phyloP scores from a whole-genome alignment of 2,113 vertebrate genomes.

The Lonchura striata region DNA sequence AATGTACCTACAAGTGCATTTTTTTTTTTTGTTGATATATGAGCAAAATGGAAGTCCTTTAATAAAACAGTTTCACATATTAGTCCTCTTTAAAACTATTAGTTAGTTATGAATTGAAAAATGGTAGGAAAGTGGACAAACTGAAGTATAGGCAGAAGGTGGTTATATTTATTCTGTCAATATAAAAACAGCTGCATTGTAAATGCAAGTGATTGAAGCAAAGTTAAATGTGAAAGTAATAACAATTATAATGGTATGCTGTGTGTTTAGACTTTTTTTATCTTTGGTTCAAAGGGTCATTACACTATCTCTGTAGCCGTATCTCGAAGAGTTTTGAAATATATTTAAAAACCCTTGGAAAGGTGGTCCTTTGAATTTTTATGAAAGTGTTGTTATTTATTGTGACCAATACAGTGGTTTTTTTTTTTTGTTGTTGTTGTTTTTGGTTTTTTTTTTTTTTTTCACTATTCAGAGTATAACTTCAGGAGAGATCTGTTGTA shows the following conservation, averaged over 20 bases:
- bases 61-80: rapidly evolving
- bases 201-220: neutral
- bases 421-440: too few relatives aligned
- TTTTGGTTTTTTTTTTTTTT: neutral
- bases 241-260: rapidly evolving
- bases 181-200: neutral
- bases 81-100: neutral
- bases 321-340: neutral
- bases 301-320: neutral
- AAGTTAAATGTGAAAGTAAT: neutral
- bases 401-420: neutral
- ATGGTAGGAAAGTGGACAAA: neutral
- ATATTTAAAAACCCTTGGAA: neutral
- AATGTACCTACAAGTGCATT: neutral
- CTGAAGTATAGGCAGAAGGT: neutral
- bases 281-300: neutral
- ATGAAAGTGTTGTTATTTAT: neutral
- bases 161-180: neutral
- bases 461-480: neutral
- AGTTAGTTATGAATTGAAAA: neutral
- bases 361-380: neutral
- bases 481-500: neutral
- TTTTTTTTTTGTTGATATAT: neutral
- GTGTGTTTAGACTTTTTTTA: neutral
- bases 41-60: neutral